These are phyloP conservation scores for Acropora yongei DNA, from an alignment of 64 coral and sea anemone genomes.

Conservation along the genomic window DNA sequence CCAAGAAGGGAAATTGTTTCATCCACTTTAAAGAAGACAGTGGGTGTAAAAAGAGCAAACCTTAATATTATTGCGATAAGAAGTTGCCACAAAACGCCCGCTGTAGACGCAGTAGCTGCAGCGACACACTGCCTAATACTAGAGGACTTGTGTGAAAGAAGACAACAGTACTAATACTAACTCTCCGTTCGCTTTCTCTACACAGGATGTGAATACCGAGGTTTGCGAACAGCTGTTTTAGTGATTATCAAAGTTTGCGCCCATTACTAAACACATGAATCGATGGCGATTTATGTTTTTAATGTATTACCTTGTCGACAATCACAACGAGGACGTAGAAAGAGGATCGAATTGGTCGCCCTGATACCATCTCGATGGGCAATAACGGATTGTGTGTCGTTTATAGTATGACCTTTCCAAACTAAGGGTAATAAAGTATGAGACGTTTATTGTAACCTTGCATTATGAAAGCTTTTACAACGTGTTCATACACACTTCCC, in stretches of 20 bases:
- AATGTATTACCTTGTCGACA: neutral
- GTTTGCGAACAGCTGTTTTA: neutral
- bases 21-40: neutral
- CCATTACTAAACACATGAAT: neutral
- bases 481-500: no score
- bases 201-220: neutral
- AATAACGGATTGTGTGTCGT: neutral
- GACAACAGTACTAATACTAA: neutral
- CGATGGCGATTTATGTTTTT: neutral
- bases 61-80: neutral
- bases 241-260: neutral
- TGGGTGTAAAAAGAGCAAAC: neutral
- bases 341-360: neutral
- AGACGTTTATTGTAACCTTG: no score
- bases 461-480: no score
- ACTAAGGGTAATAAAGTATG: neutral
- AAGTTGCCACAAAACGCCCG: neutral
- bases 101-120: neutral
- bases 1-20: neutral
- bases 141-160: neutral
- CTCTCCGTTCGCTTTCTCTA: neutral
- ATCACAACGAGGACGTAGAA: neutral
- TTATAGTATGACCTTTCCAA: neutral
- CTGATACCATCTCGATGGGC: neutral
- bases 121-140: neutral